A percentile compares a stretch with the other conserved stretches of the same genome.
phyloP scores from a whole-genome alignment of 2,888 invertebrate species.

The Mallateleia sp. region DNA sequence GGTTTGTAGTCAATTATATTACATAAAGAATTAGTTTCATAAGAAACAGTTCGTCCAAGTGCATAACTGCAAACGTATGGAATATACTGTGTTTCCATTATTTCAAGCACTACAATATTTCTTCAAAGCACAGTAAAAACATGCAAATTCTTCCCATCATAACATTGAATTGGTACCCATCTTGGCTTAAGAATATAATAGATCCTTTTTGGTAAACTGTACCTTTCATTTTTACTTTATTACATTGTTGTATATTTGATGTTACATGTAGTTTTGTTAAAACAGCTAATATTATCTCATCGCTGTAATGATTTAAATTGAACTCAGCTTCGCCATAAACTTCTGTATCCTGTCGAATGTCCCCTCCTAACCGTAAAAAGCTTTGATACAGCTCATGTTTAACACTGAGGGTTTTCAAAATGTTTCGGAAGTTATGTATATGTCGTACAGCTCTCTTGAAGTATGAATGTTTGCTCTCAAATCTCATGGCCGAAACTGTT shows the following conservation, averaged over 20 bases:
- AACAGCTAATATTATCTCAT: too few species aligned
- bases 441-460: constrained; percentile 33
- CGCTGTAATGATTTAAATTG: not conserved
- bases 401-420: not conserved
- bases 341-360: too few species aligned
- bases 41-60: too few species aligned
- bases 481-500: constrained; percentile 76
- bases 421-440: constrained; percentile 10
- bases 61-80: too few species aligned
- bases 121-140: too few species aligned
- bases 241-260: constrained; percentile 39
- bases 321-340: too few species aligned
- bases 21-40: too few species aligned
- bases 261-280: too few species aligned
- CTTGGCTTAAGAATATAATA: constrained; percentile 40
- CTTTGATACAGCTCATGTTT: constrained; percentile 43
- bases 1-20: too few species aligned
- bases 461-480: constrained; percentile 83
- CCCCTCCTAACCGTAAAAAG: not conserved
- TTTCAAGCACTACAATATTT: too few species aligned
- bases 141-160: constrained; percentile 60
- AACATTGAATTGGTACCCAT: constrained; percentile 54
- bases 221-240: constrained; percentile 52
- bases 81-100: too few species aligned
- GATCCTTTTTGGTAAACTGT: constrained; percentile 60